Conservation (phyloP, 2,113 vertebrate species). For the Gymnogyps californianus region DNA sequence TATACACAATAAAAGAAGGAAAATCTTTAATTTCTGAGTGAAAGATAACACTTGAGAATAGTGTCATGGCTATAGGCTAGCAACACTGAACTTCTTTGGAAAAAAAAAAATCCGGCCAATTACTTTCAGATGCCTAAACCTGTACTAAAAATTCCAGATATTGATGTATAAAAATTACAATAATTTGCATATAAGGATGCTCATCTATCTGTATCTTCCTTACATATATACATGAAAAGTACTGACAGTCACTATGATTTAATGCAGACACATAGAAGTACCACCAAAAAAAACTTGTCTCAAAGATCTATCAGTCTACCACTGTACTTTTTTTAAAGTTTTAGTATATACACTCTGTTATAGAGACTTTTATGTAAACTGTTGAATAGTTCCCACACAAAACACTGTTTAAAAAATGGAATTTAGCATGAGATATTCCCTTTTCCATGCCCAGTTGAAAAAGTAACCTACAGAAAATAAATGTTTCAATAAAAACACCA, state of each 20-base stretch:
- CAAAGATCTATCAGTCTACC: not conserved
- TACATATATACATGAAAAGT: not conserved
- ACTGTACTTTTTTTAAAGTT: not conserved
- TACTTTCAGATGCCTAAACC: not conserved
- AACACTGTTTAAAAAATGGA: not conserved
- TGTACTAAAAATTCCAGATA: not conserved
- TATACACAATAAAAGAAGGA: not conserved
- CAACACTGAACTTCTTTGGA: accelerated
- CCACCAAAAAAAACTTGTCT: not conserved
- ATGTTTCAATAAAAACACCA: not conserved
- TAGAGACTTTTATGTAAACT: not conserved
- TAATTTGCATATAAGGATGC: not conserved
- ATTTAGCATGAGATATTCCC: not conserved
- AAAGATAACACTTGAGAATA: not conserved
- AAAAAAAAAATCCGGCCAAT: not conserved
- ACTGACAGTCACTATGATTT: not conserved
- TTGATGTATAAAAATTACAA: not conserved
- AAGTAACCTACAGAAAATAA: not conserved
- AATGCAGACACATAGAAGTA: not conserved
- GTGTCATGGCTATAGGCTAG: not conserved
- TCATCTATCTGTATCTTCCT: not conserved
- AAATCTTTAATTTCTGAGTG: not conserved
- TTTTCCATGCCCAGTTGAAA: not conserved
- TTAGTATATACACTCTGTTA: not conserved
- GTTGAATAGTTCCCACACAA: not conserved